Percentiles rank a stretch among this genome's conserved stretches.
Evolutionary conservation across 2,113 vertebrate species (phyloP).

Genomic region (Fukomys damarensis): DNA sequence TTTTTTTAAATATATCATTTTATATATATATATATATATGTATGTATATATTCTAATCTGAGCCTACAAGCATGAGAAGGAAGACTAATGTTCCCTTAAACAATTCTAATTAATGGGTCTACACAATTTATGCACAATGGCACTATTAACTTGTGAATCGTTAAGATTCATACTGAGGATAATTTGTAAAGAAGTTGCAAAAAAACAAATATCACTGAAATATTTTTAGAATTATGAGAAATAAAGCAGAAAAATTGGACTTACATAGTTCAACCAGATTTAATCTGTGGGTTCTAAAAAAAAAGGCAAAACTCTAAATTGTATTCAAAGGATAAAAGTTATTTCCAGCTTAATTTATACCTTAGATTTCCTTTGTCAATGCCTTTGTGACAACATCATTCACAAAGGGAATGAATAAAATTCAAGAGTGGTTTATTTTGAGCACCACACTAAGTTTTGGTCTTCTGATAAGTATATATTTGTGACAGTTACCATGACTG

Average conservation of each 20-base stretch:
- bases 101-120: conserved; percentile 57
- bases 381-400: background rate
- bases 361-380: background rate
- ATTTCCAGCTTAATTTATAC: background rate
- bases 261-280: conserved; percentile 1
- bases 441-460: background rate
- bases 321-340: background rate
- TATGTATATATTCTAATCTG: background rate
- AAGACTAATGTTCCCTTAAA: conserved; percentile 60
- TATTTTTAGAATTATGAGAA: conserved; percentile 53
- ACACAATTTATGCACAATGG: background rate
- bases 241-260: conserved; percentile 38
- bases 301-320: background rate
- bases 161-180: conserved; percentile 52
- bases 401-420: background rate
- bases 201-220: conserved; percentile 49
- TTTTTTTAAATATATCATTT: no score
- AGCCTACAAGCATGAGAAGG: background rate
- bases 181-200: conserved; percentile 60
- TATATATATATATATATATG: no score
- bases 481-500: background rate
- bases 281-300: conserved; percentile 21
- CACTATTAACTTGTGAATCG: conserved; percentile 65
- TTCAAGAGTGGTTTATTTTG: background rate
- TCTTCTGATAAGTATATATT: background rate